Percentiles rank a stretch among this genome's conserved stretches.
Conservation (phyloP, 2,888 invertebrate genomes). For the Ophioninae sp. region DNA sequence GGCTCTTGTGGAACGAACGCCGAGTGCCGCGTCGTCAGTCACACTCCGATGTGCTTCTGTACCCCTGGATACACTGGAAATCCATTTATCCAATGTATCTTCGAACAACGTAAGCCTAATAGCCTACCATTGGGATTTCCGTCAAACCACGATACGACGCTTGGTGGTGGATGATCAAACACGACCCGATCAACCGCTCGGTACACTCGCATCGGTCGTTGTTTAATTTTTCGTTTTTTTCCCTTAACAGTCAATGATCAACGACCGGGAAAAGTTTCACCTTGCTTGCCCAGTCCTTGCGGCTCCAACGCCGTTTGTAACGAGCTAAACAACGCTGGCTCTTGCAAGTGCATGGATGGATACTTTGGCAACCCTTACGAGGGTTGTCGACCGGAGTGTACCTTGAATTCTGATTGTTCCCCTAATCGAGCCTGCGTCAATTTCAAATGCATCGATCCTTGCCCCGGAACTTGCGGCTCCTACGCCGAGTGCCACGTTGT, state of each 20-base stretch:
- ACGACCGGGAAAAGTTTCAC: constrained; percentile 74
- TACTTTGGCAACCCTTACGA: constrained; percentile 85
- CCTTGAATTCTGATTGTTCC: constrained; percentile 86
- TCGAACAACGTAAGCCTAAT: constrained; percentile 65
- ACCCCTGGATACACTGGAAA: constrained; percentile 83
- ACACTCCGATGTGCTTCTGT: constrained; percentile 88
- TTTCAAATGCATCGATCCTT: constrained; percentile 87
- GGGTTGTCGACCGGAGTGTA: constrained; percentile 87
- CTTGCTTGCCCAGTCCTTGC: constrained; percentile 90
- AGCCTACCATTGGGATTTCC: too few species aligned
- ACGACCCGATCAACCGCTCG: too few species aligned
- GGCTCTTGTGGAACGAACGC: constrained; percentile 90
- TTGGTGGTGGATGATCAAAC: not conserved
- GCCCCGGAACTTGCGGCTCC: constrained; percentile 89
- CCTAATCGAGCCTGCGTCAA: constrained; percentile 86
- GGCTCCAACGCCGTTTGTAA: constrained; percentile 92
- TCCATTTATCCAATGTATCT: constrained; percentile 82
- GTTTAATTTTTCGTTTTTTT: too few species aligned
- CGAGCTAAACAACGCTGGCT: constrained; percentile 82
- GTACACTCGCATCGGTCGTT: not conserved
- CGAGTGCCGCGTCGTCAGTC: constrained; percentile 88
- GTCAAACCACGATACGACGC: constrained; percentile 3
- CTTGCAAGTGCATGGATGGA: constrained; percentile 83
- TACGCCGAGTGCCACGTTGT: constrained; percentile 86
- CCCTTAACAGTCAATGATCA: constrained; percentile 59